Percentiles rank a stretch among this genome's conserved stretches.
These are phyloP conservation scores for Orchestes rusci DNA, from an alignment of 2,888 invertebrate genomes.

Conservation along the genomic window DNA sequence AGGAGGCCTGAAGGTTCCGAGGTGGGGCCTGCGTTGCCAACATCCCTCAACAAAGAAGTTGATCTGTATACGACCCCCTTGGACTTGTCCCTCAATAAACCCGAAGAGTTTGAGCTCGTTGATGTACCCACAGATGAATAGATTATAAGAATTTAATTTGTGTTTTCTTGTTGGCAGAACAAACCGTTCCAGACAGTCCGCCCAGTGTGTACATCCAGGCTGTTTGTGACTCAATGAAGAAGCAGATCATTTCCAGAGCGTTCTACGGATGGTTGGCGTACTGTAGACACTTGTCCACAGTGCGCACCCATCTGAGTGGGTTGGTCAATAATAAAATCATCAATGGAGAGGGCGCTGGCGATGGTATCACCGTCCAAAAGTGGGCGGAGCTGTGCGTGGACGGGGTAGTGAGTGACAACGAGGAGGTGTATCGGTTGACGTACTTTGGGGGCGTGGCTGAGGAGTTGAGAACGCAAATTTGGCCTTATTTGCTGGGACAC, in stretches of 20 bases:
- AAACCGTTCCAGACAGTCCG: constrained; percentile 43
- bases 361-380: constrained; percentile 66
- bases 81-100: no score
- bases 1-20: no score
- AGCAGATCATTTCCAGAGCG: constrained; percentile 90
- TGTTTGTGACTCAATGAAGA: constrained; percentile 90
- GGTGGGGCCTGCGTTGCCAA: no score
- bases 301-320: constrained; percentile 85
- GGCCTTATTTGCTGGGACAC: constrained; percentile 85
- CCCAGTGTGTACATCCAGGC: constrained; percentile 45
- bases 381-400: constrained; percentile 64
- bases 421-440: constrained; percentile 73
- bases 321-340: constrained; percentile 72
- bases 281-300: constrained; percentile 86
- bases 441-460: constrained; percentile 85
- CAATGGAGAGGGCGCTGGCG: constrained; percentile 57
- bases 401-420: constrained; percentile 55
- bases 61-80: no score
- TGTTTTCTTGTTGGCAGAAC: no score
- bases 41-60: no score
- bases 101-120: no score
- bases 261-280: constrained; percentile 97
- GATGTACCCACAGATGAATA: no score
- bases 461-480: constrained; percentile 69
- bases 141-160: no score